Conservation (phyloP, 2,113 vertebrate species). For the Acanthisitta chloris region DNA sequence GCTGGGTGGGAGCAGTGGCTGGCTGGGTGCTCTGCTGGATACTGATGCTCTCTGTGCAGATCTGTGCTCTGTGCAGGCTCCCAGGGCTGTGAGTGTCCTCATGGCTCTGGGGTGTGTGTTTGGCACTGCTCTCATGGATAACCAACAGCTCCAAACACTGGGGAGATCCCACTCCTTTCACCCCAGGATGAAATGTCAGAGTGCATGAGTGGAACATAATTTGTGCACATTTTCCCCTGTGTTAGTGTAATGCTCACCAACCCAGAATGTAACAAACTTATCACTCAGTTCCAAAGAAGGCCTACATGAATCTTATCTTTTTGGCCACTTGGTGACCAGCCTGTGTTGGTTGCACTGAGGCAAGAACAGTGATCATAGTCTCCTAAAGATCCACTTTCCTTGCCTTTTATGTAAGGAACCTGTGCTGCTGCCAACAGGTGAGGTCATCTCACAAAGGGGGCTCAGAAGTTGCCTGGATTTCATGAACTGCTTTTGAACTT, state of each 20-base stretch:
- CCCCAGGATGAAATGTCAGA: not conserved
- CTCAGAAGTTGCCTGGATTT: not conserved
- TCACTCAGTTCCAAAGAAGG: not conserved
- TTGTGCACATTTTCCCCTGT: not conserved
- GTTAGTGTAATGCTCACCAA: not conserved
- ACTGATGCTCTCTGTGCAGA: not conserved
- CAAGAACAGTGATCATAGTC: not conserved
- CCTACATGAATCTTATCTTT: not conserved
- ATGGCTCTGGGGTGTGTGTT: not conserved
- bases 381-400: constrained; percentile 40
- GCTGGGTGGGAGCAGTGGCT: not conserved
- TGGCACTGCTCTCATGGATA: accelerated
- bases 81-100: not conserved
- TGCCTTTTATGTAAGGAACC: constrained; percentile 53
- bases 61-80: not conserved
- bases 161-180: not conserved
- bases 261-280: not conserved
- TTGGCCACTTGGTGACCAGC: not conserved
- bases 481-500: not conserved
- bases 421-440: constrained; percentile 57
- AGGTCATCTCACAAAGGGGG: constrained; percentile 47
- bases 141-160: not conserved
- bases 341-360: not conserved
- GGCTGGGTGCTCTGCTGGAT: not conserved
- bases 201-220: too few species aligned